Evolutionary conservation across 2,113 vertebrate species (phyloP).

Genomic region (Copsychus sechellarum): DNA sequence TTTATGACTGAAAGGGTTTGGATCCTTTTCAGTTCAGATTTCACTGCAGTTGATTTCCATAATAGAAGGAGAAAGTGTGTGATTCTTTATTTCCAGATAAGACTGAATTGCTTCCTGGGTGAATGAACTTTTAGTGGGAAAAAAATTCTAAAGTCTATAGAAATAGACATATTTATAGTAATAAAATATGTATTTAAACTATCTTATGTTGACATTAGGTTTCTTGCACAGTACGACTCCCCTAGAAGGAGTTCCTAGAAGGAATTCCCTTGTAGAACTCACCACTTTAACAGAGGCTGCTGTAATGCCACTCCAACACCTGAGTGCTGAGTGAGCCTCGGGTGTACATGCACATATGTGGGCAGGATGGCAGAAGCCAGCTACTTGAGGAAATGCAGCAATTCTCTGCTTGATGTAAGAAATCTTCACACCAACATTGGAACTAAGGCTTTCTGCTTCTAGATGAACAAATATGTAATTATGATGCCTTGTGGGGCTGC

Average conservation of each 20-base stretch:
- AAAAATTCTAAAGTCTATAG: not conserved
- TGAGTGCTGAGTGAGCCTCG: not conserved
- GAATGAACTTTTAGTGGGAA: not conserved
- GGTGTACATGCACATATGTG: fast-evolving
- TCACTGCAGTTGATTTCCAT: not conserved
- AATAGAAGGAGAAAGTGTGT: not conserved
- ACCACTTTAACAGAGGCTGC: not conserved
- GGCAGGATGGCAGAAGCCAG: not conserved
- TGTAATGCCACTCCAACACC: not conserved
- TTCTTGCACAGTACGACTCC: not conserved
- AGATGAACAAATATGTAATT: not conserved
- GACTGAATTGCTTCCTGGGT: not conserved
- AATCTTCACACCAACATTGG: not conserved
- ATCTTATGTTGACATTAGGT: not conserved
- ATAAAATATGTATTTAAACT: not conserved
- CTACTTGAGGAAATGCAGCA: not conserved
- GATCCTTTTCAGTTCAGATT: not conserved
- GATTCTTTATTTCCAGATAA: not conserved
- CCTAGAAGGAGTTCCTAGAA: too few species aligned
- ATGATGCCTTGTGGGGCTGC: not conserved
- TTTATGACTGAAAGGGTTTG: slow-evolving; percentile 9
- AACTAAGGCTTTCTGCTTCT: not conserved
- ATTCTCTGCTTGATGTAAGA: not conserved
- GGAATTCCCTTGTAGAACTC: not conserved
- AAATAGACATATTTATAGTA: not conserved